phyloP scores from a whole-genome alignment of 1,140 invertebrate genomes.

The Chrysoperla carnea region DNA sequence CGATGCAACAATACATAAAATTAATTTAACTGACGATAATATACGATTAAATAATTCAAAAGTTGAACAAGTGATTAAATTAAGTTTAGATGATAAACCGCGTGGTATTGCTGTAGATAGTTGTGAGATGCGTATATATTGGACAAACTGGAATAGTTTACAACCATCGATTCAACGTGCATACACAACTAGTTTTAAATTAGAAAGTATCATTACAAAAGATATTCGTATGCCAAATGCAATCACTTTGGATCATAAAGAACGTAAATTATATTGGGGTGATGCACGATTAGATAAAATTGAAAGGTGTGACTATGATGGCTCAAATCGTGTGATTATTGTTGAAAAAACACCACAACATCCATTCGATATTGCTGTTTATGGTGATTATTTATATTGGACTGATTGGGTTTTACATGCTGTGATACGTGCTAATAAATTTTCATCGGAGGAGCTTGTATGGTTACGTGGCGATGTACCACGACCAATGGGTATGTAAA shows the following conservation, averaged over 20 bases:
- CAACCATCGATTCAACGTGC: slow-evolving; percentile 56
- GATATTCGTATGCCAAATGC: slow-evolving; percentile 74
- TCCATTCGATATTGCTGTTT: slow-evolving; percentile 63
- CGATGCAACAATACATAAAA: slow-evolving; percentile 51
- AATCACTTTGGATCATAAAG: slow-evolving; percentile 50
- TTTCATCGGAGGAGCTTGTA: slow-evolving; percentile 51
- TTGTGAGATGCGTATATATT: slow-evolving; percentile 58
- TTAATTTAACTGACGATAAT: slow-evolving; percentile 25
- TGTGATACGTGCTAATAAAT: slow-evolving; percentile 60
- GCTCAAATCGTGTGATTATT: slow-evolving; percentile 45
- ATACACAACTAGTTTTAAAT: slow-evolving; percentile 39
- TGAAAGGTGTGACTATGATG: slow-evolving; percentile 57
- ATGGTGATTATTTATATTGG: slow-evolving; percentile 64
- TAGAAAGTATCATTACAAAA: slow-evolving; percentile 50
- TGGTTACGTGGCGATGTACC: slow-evolving; percentile 47
- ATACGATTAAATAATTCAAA: slow-evolving; percentile 17
- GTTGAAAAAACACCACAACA: slow-evolving; percentile 55
- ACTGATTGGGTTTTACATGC: slow-evolving; percentile 66
- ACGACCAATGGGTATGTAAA: slow-evolving; percentile 70
- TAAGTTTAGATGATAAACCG: slow-evolving; percentile 54
- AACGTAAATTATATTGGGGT: slow-evolving; percentile 64
- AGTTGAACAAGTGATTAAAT: slow-evolving; percentile 44
- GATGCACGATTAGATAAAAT: slow-evolving; percentile 58
- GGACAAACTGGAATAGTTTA: slow-evolving; percentile 68
- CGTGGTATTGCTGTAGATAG: slow-evolving; percentile 67